phyloP scores from a whole-genome alignment of 2,113 vertebrate genomes.

The Festucalex cinctus region DNA sequence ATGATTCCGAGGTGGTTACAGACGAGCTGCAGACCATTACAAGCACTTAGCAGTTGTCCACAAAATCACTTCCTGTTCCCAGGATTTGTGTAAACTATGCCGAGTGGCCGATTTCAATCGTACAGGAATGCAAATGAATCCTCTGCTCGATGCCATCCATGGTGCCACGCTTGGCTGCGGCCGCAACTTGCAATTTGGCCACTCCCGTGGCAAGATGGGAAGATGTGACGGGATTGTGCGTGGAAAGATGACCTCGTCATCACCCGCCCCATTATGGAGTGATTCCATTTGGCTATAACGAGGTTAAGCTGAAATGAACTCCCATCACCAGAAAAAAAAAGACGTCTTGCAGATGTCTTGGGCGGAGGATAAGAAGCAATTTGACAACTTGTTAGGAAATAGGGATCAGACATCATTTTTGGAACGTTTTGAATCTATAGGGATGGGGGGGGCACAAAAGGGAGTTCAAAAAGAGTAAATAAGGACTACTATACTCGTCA shows the following conservation, averaged over 20 bases:
- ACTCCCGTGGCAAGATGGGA: conserved; percentile 19
- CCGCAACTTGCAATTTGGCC: conserved; percentile 2
- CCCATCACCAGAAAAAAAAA: conserved; percentile 36
- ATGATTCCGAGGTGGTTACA: conserved; percentile 5
- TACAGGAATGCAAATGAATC: background rate
- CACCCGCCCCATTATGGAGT: conserved; percentile 32
- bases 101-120: background rate
- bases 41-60: conserved; percentile 14
- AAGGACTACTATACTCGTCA: too few species aligned
- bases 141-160: background rate
- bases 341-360: conserved; percentile 46
- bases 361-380: conserved; percentile 20
- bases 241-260: conserved; percentile 51
- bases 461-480: too few species aligned
- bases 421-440: too few species aligned
- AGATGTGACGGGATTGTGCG: conserved; percentile 32
- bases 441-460: too few species aligned
- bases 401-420: background rate
- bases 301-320: conserved; percentile 51
- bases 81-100: background rate
- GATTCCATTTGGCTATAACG: conserved; percentile 59
- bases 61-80: background rate
- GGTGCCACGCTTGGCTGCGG: background rate
- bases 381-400: background rate
- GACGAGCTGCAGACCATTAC: conserved; percentile 7